Base-by-base conservation (phyloP, 2,888 invertebrate species). In the Beris morrisii region DNA sequence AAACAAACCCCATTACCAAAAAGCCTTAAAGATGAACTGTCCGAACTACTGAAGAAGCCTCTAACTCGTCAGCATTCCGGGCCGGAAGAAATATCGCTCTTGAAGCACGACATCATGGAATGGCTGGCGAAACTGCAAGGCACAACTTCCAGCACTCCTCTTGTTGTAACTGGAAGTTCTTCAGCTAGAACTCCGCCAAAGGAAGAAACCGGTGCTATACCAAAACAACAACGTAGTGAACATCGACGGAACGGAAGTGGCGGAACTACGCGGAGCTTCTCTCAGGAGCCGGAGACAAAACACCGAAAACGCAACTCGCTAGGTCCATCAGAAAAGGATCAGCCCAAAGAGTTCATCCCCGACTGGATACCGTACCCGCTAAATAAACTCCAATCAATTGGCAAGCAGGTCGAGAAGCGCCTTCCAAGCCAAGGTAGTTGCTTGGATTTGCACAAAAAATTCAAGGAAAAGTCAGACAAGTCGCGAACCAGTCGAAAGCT, bases 311-410 rank as follows among this genome's bases (percentile, higher is more conserved):
- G 81, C 0, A 81, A 81, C 70, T 81, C 81, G 3, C 72, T 81
- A 7, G 81, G 81, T 1, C 79, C 78, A 66, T 77, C 75, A 11
- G 78, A 78, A 44, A 75, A 76, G 31, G 73, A 73, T 30, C 73
- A 12, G n/a, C 12, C 74, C 31, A 76, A 79, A 56, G 76, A 76
- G 45, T 73, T 75, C 7, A 68, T 72, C 5, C 71, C 75, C 13
- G 79, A 80, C 64, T 81, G 81, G 81, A 78, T 79, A 57, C 80
- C 79, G 9, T 79, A 80, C 69, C 81, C 80, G 11, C 69, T 80
- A 45, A 75, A 77, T 61, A 77, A 79, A 55, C 70, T 79, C 30
- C 77, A 78, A 57, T 77, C 79, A 3, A 67, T 79, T 52, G 79
- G 79, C 32, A 79, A 79, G 48, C 69, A 65, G 12, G n/a, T 64